A percentile compares a stretch with the other conserved stretches of the same genome.
Conservation (phyloP, 2,888 invertebrate genomes). For the Agriopis leucophaearia region DNA sequence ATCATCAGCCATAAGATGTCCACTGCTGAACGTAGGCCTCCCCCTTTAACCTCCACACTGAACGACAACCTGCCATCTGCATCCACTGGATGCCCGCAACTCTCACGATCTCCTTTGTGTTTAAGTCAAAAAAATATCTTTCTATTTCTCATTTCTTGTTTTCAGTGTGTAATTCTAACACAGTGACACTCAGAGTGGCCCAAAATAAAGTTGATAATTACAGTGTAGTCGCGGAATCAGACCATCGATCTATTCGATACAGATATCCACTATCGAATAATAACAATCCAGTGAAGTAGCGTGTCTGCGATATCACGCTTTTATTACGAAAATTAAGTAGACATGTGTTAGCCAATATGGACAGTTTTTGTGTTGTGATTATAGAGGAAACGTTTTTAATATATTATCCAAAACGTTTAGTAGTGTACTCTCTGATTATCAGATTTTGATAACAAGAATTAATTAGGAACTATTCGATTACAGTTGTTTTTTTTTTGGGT, state of each 20-base stretch:
- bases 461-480: too few species aligned
- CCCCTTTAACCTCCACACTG: too few species aligned
- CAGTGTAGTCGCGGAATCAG: constrained; percentile 53
- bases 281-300: constrained; percentile 43
- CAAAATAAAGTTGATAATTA: constrained; percentile 20
- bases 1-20: too few species aligned
- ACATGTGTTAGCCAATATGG: constrained; percentile 38
- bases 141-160: too few species aligned
- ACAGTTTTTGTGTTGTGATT: constrained; percentile 33
- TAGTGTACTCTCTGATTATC: not conserved
- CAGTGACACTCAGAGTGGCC: constrained; percentile 22
- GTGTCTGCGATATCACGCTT: constrained; percentile 33
- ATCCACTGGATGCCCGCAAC: too few species aligned
- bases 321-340: constrained; percentile 40
- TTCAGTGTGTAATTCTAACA: not conserved
- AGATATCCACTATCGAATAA: constrained; percentile 53
- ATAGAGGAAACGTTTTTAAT: constrained; percentile 8
- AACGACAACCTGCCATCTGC: too few species aligned
- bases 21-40: too few species aligned
- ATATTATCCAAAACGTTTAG: constrained; percentile 10
- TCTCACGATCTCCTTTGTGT: too few species aligned
- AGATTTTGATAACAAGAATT: too few species aligned
- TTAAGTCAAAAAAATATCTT: too few species aligned
- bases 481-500: too few species aligned
- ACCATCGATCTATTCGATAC: constrained; percentile 60